Evolutionary conservation across 2,113 vertebrate genomes (phyloP), one percentile per base, ranked within the genome.

Genomic region (Neotoma lepida): DNA sequence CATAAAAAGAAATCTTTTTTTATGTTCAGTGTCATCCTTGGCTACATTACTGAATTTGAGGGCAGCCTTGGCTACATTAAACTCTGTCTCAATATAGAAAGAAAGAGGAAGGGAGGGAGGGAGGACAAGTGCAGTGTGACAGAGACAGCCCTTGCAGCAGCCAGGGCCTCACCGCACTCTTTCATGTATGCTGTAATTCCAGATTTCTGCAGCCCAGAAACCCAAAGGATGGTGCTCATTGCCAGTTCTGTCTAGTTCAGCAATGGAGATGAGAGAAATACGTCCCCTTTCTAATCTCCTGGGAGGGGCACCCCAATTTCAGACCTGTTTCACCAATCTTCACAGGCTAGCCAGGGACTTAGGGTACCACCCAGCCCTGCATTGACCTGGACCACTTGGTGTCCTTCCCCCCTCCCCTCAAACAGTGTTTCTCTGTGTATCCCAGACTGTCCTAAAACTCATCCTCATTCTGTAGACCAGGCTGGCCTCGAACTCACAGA

Each of bases 371-470:
- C n/a, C 66, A 35, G 39, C 49, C 58, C 88, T 64, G 68, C 54
- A 64, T 41, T 70, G 87, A 39, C 85, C 35, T n/a, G 0, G 41
- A 64, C 86, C 30, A 7, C 41, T 96, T 56, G 17, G 61, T 7
- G 33, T 10, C 46, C 14, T 17, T 39, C 41, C 33, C 15, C 35
- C 6, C 1, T 1, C 2, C 35, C 33, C 66, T 6, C 0, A n/a
- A 35, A 68, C 66, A 68, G 33, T 14, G 66, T 68, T 68, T n/a
- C 66, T 68, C 33, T 68, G 66, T 68, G 66, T 68, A 68, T 35
- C 33, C 15, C 66, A 35, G 14, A 33, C 35, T n/a, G 33, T 68
- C 15, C 33, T 68, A n/a, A 68, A 68, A n/a, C 33, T n/a, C 24
- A 9, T 61, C 26, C 24, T 63, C 8, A 8, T n/a, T 70, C 35